Base-by-base conservation (phyloP, 53 echinoderm and acorn worm species). In the Echinarachnius parma region DNA sequence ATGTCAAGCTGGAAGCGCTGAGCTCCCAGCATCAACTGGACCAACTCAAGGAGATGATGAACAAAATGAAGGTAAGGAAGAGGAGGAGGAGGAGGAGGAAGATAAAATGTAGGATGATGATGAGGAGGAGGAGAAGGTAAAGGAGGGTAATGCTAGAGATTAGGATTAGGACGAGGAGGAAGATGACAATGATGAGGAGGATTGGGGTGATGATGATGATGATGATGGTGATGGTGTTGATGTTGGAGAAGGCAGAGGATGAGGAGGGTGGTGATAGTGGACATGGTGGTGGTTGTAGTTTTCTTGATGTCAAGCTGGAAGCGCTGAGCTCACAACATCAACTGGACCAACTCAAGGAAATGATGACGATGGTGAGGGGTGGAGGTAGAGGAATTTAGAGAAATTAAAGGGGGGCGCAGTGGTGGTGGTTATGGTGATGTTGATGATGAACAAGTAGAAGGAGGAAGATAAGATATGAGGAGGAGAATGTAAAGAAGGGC, bases 331-430 rank as follows among this genome's bases (percentile, higher is more conserved):
- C 91, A 19, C 91, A 91, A 55, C 98, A 92, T 27, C 98, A 98
- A 48, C 86, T 92, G 22, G 98, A 98, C 35, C 98, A 98, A 59
- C 82, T 98, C 60, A 82, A 92, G 69, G 91, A 98, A 61, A 72
- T 77, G 28, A 92, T 98, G 88, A 88, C 76, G 46, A 98, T 92
- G 66, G 85, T 98, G 86, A 92, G 88, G 88, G 98, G 92, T 68
- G 15, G 63, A 36, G n/a, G n/a, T n/a, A n/a, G n/a, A n/a, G n/a
- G n/a, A n/a, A n/a, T n/a, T n/a, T n/a, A n/a, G n/a, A n/a, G n/a
- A n/a, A n/a, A n/a, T n/a, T n/a, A n/a, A n/a, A 24, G 53, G 26
- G 24, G 65, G 7, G 42, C 28, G 16, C 18, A 47, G 30, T 25
- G 65, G 48, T 16, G 48, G 20, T 4, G n/a, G n/a, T n/a, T n/a